Evolutionary conservation across 1,140 invertebrate genomes (phyloP), one percentile per base, ranked within the genome.

Genomic region (Cheumatopsyche charites): DNA sequence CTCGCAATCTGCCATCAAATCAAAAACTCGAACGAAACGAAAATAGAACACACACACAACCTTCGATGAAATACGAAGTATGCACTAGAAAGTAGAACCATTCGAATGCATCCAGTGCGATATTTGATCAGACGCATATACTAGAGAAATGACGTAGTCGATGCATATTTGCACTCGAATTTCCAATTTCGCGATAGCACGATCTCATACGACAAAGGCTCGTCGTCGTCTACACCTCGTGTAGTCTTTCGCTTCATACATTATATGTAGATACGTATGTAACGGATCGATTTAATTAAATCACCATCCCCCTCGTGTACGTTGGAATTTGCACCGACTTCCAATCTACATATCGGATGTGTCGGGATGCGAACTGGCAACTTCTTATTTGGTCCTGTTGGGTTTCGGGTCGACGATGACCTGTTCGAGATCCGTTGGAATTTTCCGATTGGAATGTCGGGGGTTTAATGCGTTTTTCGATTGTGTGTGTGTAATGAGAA

Each of bases 291-390:
- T 58, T 58, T 58, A 58, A 58, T 58, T 58, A 58, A 58, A 58
- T 58, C 25, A 58, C 55, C 12, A 47, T 36, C 29, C 29, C 29
- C 3, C 9, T 36, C 3, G 3, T 36, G 29, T 3, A 3, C 29
- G 29, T n/a, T 15, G 23, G 21, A 19, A 21, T 58, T 19, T 58
- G 21, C 23, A 26, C 55, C 7, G 3, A 26, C 11, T 58, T 58
- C 13, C 55, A 25, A 58, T 58, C 55, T 58, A 23, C 55, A 58
- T 58, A 58, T 58, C 23, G 55, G 25, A 58, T n/a, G 55, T 58
- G 23, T 58, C 23, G 49, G n/a, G 17, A 55, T 17, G 1, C 15
- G 19, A 19, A 15, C 17, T 19, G 4, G 3, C 49, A 23, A 52
- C 23, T 58, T 58, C 55, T 23, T 58, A 25, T 58, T 25, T 25